These are phyloP conservation scores for Leptura quadrifasciata DNA, from an alignment of 2,888 invertebrate genomes.

Conservation along the genomic window DNA sequence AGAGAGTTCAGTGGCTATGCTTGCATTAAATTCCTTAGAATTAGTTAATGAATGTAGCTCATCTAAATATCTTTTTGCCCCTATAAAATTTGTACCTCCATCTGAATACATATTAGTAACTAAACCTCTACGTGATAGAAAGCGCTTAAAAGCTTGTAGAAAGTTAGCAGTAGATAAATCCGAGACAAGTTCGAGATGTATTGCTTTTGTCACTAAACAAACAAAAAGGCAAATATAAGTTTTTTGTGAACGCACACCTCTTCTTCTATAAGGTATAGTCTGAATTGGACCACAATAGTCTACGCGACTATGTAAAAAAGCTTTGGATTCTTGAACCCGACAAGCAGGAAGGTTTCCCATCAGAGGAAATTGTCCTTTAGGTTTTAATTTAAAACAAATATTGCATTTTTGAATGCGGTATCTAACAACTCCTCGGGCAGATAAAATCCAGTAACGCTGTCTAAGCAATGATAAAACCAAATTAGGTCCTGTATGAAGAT, in stretches of 20 bases:
- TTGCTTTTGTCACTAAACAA: conserved; percentile 27
- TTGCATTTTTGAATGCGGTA: too few species aligned
- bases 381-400: conserved; percentile 2
- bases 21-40: conserved; percentile 23
- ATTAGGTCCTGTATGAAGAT: too few species aligned
- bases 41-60: conserved; percentile 12
- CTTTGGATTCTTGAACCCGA: conserved; percentile 9
- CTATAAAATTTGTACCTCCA: conserved; percentile 39
- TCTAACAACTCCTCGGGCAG: too few species aligned
- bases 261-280: conserved; percentile 10
- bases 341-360: conserved; percentile 28
- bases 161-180: conserved; percentile 34
- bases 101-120: too few species aligned
- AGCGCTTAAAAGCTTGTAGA: conserved; percentile 43
- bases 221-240: conserved; percentile 25
- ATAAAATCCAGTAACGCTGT: too few species aligned
- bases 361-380: conserved; percentile 19
- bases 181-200: conserved; percentile 28
- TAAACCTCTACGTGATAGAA: conserved; percentile 41
- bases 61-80: conserved; percentile 24
- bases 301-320: conserved; percentile 11
- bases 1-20: conserved; percentile 25
- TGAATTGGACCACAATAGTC: conserved; percentile 30
- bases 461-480: too few species aligned
- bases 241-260: background rate